These are phyloP conservation scores for Mnemiopsis leidyi DNA, from an alignment of 37 sponge, comb jelly and placozoan genomes.

Conservation along the genomic window DNA sequence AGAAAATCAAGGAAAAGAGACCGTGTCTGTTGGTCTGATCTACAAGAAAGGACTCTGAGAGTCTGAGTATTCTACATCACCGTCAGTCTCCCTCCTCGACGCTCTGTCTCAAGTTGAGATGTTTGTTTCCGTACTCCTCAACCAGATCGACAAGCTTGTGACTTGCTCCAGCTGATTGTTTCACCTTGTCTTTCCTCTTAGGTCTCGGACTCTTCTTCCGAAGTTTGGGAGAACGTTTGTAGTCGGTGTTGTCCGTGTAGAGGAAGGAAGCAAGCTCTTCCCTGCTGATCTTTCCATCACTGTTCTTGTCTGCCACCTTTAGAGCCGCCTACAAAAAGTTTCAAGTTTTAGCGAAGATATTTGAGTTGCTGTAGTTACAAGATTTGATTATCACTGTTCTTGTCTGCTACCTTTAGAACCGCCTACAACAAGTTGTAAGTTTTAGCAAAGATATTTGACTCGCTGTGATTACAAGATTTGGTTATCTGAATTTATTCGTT, in stretches of 20 bases:
- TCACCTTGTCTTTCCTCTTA: background rate
- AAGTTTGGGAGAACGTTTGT: background rate
- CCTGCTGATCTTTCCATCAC: background rate
- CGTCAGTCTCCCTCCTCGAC: background rate
- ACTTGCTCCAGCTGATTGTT: background rate
- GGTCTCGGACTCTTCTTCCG: background rate
- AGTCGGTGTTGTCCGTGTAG: conserved; percentile 12
- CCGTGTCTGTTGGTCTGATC: background rate
- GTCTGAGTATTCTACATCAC: background rate
- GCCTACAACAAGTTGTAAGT: too few species aligned
- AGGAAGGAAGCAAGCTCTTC: conserved; percentile 33
- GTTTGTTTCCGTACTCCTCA: conserved; percentile 22
- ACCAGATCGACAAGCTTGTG: background rate
- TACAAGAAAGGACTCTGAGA: background rate
- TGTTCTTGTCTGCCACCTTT: background rate
- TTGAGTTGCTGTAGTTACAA: too few species aligned
- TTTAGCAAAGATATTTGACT: too few species aligned
- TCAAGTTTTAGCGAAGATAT: too few species aligned
- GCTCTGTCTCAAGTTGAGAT: background rate
- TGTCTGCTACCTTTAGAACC: background rate
- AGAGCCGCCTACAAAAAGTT: conserved; percentile 20
- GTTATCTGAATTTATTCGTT: too few species aligned
- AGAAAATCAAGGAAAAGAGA: too few species aligned
- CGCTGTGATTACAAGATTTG: too few species aligned
- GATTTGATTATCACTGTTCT: background rate